These are phyloP conservation scores for Mugil cephalus DNA, from an alignment of 2,113 vertebrate genomes.

Conservation along the genomic window DNA sequence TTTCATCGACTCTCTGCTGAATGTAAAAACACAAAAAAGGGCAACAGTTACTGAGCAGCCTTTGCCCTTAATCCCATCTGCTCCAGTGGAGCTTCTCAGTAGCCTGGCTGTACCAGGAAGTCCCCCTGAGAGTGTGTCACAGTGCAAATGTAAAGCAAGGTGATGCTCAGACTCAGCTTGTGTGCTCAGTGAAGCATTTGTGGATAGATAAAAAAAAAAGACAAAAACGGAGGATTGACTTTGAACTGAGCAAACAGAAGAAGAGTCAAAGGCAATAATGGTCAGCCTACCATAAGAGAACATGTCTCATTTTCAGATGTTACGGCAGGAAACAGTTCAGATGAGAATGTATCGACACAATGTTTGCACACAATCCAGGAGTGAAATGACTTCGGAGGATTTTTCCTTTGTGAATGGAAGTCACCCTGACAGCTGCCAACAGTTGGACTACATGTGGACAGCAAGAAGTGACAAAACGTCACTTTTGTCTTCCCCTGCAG, in stretches of 20 bases:
- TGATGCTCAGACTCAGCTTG: slow-evolving; percentile 46
- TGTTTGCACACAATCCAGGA: slow-evolving; percentile 12
- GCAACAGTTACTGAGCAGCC: slow-evolving; percentile 49
- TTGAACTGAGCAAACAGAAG: slow-evolving; percentile 33
- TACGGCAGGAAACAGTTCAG: slow-evolving; percentile 28
- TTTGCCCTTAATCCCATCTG: slow-evolving; percentile 69
- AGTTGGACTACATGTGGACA: slow-evolving; percentile 45
- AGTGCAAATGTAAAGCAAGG: slow-evolving; percentile 58
- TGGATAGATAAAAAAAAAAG: slow-evolving; percentile 16
- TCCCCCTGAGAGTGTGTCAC: slow-evolving; percentile 22
- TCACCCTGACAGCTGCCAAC: slow-evolving; percentile 69
- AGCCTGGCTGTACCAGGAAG: slow-evolving; percentile 27
- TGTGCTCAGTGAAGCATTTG: slow-evolving; percentile 34
- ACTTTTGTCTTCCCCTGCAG: slow-evolving; percentile 41
- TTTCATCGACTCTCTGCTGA: slow-evolving; percentile 33
- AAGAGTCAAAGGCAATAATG: slow-evolving; percentile 13
- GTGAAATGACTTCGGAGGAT: slow-evolving; percentile 41
- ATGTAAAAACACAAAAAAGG: slow-evolving; percentile 46
- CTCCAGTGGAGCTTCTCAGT: slow-evolving; percentile 60
- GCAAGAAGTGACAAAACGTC: slow-evolving; percentile 56
- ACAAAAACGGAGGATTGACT: slow-evolving; percentile 37
- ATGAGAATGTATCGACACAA: slow-evolving; percentile 33
- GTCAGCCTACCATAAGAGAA: slow-evolving; percentile 25
- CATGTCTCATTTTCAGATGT: slow-evolving; percentile 34
- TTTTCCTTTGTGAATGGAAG: slow-evolving; percentile 48